Conservation (phyloP, 2,797 vertebrate species). For the Pyrocephalus nanus region DNA sequence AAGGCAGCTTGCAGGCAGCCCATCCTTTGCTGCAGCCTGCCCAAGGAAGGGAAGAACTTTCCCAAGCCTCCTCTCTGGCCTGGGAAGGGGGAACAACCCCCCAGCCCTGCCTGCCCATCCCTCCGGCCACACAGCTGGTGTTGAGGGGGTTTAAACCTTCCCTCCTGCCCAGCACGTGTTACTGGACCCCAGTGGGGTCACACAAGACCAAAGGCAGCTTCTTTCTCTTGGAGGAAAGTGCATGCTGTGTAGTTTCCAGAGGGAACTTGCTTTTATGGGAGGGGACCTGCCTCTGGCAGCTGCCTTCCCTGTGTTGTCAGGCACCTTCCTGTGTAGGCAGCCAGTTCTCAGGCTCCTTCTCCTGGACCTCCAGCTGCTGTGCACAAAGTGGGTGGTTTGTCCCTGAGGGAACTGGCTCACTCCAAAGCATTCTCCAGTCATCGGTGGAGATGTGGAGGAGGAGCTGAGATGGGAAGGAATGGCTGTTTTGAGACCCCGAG, state of each 20-base stretch:
- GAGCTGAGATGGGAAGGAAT: not conserved
- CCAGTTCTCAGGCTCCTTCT: not conserved
- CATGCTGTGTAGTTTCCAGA: not conserved
- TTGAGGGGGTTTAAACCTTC: not conserved
- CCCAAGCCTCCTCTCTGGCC: not conserved
- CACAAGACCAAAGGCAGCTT: not conserved
- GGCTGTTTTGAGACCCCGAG: not conserved
- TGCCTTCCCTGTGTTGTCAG: not conserved
- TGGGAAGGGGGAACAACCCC: not conserved
- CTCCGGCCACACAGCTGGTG: fast-evolving
- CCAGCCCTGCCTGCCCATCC: not conserved
- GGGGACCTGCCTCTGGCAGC: not conserved
- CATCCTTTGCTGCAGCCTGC: not conserved
- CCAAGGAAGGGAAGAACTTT: not conserved
- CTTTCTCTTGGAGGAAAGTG: not conserved
- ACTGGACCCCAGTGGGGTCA: not conserved
- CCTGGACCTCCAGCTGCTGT: not conserved
- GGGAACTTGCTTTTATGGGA: not conserved
- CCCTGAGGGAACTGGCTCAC: not conserved
- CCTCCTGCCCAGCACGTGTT: not conserved
- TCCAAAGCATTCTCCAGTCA: not conserved
- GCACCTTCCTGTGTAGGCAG: not conserved
- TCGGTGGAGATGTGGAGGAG: not conserved
- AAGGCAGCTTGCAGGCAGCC: constrained; percentile 6
- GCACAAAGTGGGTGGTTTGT: constrained; percentile 59